Base-by-base conservation (phyloP, 2,888 invertebrate genomes). In the Helleia helle region DNA sequence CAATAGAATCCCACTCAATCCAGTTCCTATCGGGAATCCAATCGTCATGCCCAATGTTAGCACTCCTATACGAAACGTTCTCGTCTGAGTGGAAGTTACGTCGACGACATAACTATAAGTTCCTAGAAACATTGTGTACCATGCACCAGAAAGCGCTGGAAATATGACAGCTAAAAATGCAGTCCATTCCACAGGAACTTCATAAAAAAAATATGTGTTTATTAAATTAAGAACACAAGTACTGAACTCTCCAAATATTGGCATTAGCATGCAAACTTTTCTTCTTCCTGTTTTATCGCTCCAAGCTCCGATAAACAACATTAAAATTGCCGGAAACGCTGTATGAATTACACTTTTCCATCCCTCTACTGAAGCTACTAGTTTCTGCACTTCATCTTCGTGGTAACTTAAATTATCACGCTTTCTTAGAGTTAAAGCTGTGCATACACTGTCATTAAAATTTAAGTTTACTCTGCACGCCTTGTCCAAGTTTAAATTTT, bases 401-500 rank as follows among this genome's bases (percentile, higher is more conserved):
- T 92, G 88, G 3, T 65, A 62, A 0, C 88, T 88, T 51, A 88
- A 87, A 51, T 90, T 90, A 1, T 86, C 88, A 2, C 92, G 91
- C 52, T 90, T 87, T 36, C 93, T 83, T 1, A 87, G 80, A 1
- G 90, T 87, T 12, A 94, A 66, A 0, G 92, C 91, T 46, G 88
- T 88, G 60, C 94, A 94, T 0, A 93, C 87, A 31, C 86, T 86
- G 36, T 89, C 87, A 0, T 88, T 80, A 54, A 91, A 93, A 0
- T 74, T 86, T 49, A 93, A 76, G 60, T 94, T 94, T 0, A 94
- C 93, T 25, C 92, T 76, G 56, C 94, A 94, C 1, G 94, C 94
- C 67, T 94, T 94, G 59, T 94, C 94, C 56, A 94, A 79, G 68
- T 93, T 93, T 27, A 94, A 73, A 71, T 94, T 94, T 66, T 93